Evolutionary conservation across 2,113 vertebrate genomes (phyloP), one percentile per base, ranked within the genome.

Genomic region (Peromyscus californicus): DNA sequence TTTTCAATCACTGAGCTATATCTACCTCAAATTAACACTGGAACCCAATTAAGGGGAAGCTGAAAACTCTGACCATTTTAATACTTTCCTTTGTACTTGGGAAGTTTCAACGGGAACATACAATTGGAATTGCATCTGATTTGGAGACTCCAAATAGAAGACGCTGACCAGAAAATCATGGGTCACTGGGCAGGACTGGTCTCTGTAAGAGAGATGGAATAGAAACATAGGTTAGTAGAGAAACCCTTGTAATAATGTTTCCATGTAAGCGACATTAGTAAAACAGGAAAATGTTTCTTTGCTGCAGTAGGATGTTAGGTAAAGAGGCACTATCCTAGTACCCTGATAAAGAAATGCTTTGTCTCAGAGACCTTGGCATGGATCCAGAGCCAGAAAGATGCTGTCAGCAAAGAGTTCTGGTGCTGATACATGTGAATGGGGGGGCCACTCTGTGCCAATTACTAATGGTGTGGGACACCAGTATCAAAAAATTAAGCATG

Each of bases 21-120:
- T 82, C n/a, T 85, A 95, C 76, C 69, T 96, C 93, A 95, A 90
- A 96, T 85, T 92, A 96, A 94, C 48, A 72, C 31, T 54, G 79
- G 57, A 94, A 92, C 39, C 33, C 69, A 95, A 90, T 94, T 96
- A 96, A 83, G 76, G 45, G 61, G 29, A 72, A 76, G 76, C 33
- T 78, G 72, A 79, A 95, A 65, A 31, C 42, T 39, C 36, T 93
- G 78, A 63, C n/a, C 33, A 86, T 89, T 93, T 76, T 80, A 82
- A 45, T 87, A 36, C 1, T 89, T 86, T 89, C 3, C 39, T 88
- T 96, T 0, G 0, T 54, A 89, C 42, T 92, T 96, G 91, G 9
- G 67, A 91, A 89, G 16, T 86, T 82, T 92, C 54, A 74, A 4
- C 93, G 31, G 19, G 19, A 69, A 72, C 51, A 76, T 29, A 91